These are phyloP conservation scores for Erethizon dorsatum DNA, from an alignment of 2,797 vertebrate genomes.

Conservation along the genomic window DNA sequence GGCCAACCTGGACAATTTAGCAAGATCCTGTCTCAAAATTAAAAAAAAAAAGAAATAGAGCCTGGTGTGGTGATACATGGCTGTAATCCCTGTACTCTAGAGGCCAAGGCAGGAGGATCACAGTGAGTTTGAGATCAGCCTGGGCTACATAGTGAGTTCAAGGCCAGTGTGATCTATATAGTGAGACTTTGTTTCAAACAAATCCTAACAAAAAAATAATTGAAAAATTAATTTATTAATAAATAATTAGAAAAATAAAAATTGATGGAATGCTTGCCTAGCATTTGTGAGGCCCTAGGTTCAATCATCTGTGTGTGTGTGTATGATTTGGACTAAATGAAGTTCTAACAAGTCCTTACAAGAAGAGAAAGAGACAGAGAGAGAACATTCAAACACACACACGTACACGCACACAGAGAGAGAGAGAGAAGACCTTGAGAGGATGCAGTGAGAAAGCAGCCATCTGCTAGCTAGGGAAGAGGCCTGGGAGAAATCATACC, in stretches of 20 bases:
- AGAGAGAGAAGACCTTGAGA: background rate
- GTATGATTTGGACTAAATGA: background rate
- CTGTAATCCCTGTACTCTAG: background rate
- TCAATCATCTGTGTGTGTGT: background rate
- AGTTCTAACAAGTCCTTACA: background rate
- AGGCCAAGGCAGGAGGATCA: background rate
- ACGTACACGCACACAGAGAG: background rate
- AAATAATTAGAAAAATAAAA: background rate
- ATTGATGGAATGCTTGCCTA: background rate
- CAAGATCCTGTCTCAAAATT: background rate
- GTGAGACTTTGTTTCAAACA: background rate
- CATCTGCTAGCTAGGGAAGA: background rate
- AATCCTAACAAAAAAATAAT: background rate
- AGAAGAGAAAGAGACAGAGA: background rate
- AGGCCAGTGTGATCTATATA: background rate
- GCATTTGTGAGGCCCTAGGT: background rate
- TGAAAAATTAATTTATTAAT: background rate
- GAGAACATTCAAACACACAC: background rate
- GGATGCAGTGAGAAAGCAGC: background rate
- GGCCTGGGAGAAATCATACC: background rate
- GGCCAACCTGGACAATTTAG: background rate
- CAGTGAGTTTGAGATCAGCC: background rate
- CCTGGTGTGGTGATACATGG: background rate
- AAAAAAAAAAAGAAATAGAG: background rate
- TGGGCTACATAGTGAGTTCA: background rate